phyloP scores from a whole-genome alignment of 2,888 invertebrate genomes.

The Saturnia japonica region DNA sequence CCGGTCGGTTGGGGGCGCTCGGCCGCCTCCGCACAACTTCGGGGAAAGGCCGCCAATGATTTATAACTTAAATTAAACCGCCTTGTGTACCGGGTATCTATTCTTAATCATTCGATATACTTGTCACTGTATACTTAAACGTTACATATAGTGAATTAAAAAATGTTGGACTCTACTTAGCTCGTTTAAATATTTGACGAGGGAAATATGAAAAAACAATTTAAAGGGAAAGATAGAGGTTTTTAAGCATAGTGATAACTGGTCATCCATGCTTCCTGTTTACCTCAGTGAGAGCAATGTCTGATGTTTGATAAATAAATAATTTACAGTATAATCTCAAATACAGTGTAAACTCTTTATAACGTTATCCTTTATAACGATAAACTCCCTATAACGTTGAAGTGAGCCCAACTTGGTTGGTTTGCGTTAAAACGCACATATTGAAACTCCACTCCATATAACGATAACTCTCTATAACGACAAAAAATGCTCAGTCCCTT shows the following conservation, averaged over 20 bases:
- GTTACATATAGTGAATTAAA: background rate
- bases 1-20: conserved; percentile 68
- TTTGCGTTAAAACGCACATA: too few relatives aligned
- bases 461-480: too few relatives aligned
- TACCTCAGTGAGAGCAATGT: too few relatives aligned
- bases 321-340: background rate
- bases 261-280: background rate
- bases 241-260: background rate
- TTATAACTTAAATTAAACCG: conserved; percentile 77
- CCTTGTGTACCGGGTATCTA: conserved; percentile 32
- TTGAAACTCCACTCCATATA: too few relatives aligned
- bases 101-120: conserved; percentile 10
- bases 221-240: background rate
- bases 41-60: conserved; percentile 78
- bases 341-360: too few relatives aligned
- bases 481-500: too few relatives aligned
- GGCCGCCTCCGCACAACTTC: conserved; percentile 69
- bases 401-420: too few relatives aligned
- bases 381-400: too few relatives aligned
- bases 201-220: background rate
- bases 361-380: too few relatives aligned
- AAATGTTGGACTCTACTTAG: too few relatives aligned
- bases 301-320: too few relatives aligned
- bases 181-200: too few relatives aligned
- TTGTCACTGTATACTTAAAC: background rate